phyloP scores from a whole-genome alignment of 2,797 vertebrate genomes.

The Lindbergichthys nudifrons region DNA sequence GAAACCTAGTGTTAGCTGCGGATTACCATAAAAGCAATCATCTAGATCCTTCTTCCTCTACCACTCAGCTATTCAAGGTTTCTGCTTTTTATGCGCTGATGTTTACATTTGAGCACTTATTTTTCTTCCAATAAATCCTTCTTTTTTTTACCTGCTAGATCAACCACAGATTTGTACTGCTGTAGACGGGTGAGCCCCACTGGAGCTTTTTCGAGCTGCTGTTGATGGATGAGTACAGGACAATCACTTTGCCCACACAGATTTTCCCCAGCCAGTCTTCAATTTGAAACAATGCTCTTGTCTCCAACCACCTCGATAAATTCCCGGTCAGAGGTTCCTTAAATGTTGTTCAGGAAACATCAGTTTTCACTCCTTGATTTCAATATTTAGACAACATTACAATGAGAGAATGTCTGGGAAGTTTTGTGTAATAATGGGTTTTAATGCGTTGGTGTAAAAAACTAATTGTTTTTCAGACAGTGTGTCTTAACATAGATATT shows the following conservation, averaged over 20 bases:
- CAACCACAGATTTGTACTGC: constrained; percentile 34
- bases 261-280: constrained; percentile 32
- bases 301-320: constrained; percentile 21
- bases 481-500: constrained; percentile 9
- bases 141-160: constrained; percentile 36
- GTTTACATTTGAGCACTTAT: constrained; percentile 43
- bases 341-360: background rate
- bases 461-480: background rate
- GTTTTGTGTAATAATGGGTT: background rate
- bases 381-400: background rate
- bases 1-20: constrained; percentile 23
- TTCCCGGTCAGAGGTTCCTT: background rate
- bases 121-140: constrained; percentile 15
- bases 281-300: constrained; percentile 31
- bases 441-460: background rate
- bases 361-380: background rate
- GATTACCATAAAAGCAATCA: constrained; percentile 46
- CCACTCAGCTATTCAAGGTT: constrained; percentile 19
- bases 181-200: constrained; percentile 43
- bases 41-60: constrained; percentile 17
- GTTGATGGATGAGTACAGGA: constrained; percentile 55
- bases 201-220: constrained; percentile 42
- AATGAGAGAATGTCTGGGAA: background rate
- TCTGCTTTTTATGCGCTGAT: constrained; percentile 28
- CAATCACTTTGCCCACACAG: constrained; percentile 47